Percentiles rank a stretch among this genome's conserved stretches.
Conservation (phyloP, 2,888 invertebrate genomes). For the Proisotoma minuta region DNA sequence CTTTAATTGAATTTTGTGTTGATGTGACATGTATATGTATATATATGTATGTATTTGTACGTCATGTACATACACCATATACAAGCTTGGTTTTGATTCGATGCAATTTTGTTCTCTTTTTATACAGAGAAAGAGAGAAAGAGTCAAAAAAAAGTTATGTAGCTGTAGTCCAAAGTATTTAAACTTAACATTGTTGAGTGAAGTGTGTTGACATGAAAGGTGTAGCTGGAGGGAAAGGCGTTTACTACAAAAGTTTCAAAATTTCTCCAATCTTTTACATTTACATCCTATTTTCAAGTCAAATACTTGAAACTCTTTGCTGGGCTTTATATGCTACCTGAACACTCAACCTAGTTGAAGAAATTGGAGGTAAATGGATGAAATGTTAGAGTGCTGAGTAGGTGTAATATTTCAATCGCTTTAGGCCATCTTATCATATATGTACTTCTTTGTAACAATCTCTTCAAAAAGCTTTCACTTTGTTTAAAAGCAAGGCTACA, state of each 20-base stretch:
- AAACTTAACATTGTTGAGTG: no score
- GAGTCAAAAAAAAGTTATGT: no score
- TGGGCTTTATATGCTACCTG: background rate
- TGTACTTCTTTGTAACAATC: background rate
- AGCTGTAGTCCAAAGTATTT: no score
- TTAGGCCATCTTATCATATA: constrained; percentile 7
- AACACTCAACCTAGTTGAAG: background rate
- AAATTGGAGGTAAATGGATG: constrained; percentile 8
- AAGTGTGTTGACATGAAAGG: background rate
- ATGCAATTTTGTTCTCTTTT: no score
- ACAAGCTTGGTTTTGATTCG: no score
- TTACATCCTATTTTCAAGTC: background rate
- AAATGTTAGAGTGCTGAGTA: constrained; percentile 13
- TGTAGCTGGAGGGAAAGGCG: background rate
- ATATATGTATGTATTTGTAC: no score
- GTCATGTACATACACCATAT: no score
- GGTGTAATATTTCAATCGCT: constrained; percentile 29
- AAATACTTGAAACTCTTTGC: background rate
- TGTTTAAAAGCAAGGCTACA: background rate
- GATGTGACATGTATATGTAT: no score
- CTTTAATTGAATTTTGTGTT: no score
- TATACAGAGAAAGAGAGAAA: no score
- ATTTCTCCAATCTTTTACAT: background rate
- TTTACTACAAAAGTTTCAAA: background rate
- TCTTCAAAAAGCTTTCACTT: constrained; percentile 5